Evolutionary conservation across 2,797 vertebrate genomes (phyloP).

Genomic region (Antrozous pallidus): DNA sequence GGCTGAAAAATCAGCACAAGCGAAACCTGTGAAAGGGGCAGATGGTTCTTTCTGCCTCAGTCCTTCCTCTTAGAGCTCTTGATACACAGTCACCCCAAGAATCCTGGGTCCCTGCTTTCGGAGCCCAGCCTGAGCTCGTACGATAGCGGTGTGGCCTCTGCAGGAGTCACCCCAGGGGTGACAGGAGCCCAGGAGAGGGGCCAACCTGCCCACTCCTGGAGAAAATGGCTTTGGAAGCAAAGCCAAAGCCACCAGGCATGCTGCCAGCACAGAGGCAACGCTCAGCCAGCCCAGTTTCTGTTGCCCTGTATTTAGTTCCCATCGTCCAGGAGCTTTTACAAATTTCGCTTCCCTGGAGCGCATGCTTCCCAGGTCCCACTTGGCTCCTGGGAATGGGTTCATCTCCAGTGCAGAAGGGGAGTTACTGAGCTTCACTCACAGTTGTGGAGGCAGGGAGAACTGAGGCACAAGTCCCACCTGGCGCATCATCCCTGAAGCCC

Average conservation of each 20-base stretch:
- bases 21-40: not conserved
- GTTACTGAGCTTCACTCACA: not conserved
- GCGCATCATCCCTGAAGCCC: fast-evolving
- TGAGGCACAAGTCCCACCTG: not conserved
- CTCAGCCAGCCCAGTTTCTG: not conserved
- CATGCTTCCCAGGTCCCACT: not conserved
- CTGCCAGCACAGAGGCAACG: not conserved
- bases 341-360: not conserved
- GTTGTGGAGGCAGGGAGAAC: not conserved
- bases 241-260: not conserved
- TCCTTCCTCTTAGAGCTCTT: not conserved
- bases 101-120: not conserved
- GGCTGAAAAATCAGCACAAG: not conserved
- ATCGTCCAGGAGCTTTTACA: not conserved
- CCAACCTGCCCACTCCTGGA: not conserved
- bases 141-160: not conserved
- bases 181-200: not conserved
- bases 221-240: not conserved
- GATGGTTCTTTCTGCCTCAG: not conserved
- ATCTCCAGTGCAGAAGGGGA: not conserved
- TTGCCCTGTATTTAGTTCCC: not conserved
- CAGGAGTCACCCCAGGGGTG: not conserved
- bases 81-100: not conserved
- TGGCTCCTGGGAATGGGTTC: not conserved
- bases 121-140: fast-evolving